Evolutionary conservation across 2,113 vertebrate genomes (phyloP), one percentile per base, ranked within the genome.

Genomic region (Microtus richardsoni): DNA sequence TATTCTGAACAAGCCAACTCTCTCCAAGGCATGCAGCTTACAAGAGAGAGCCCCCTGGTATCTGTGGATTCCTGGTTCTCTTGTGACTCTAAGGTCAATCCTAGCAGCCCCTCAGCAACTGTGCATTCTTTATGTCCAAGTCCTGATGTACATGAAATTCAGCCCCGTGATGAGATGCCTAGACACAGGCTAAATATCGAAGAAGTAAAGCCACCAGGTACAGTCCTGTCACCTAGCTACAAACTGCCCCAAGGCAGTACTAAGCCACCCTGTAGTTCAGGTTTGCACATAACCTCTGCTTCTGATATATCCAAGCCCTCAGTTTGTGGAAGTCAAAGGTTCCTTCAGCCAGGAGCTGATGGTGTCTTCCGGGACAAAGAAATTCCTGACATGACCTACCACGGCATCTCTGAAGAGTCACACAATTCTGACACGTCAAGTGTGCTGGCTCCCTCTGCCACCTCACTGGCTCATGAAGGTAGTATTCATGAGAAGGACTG

Each of bases 51-150:
- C 97, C 96, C 97, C 30, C 98, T 98, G 91, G 94, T 97, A 26
- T 95, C 98, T 80, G 96, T 98, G 49, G 98, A 99, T 96, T 98
- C 98, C 36, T 99, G 98, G 99, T 99, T 99, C 83, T 99, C 99
- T 93, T 98, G 97, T 24, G 98, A 98, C 64, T 98, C 98, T 93
- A 95, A 98, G 96, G 54, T 78, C 96, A 91, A 97, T 60, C 88
- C 93, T 89, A 98, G 98, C 74, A 99, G 98, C 95, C 97, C 98
- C 19, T 96, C 97, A 91, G 98, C 97, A 94, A 77, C 79, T 88
- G 95, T 84, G 24, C 91, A 95, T 95, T 98, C 98, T 97, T 97
- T 97, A 68, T 94, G 96, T 96, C 93, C 97, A 78, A 98, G 98
- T 92, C 91, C 97, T 86, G 82, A 97, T n/a, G 84, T 96, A 87